phyloP scores from a whole-genome alignment of 1,140 invertebrate genomes.

The Drosophila gunungcola region DNA sequence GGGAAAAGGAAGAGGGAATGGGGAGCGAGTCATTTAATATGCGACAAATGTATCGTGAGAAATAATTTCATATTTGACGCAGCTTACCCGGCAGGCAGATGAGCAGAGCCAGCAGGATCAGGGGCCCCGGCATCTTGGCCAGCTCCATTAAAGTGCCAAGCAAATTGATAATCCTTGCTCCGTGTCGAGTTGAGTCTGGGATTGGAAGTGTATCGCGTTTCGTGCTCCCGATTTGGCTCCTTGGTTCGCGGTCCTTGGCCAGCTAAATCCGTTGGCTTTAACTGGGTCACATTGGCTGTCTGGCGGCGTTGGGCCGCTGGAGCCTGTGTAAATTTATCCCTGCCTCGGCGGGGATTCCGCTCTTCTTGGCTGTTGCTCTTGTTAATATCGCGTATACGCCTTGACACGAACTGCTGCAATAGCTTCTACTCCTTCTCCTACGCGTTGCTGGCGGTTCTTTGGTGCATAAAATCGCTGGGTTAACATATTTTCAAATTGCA shows the following conservation, averaged over 20 bases:
- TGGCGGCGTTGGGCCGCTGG: slow-evolving; percentile 36
- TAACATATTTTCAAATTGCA: slow-evolving; percentile 60
- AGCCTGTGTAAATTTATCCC: slow-evolving; percentile 46
- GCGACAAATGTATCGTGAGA: slow-evolving; percentile 55
- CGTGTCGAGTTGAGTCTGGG: slow-evolving; percentile 34
- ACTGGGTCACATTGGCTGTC: slow-evolving; percentile 72
- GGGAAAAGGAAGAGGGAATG: neutral
- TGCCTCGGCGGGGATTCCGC: slow-evolving; percentile 23
- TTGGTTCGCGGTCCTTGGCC: slow-evolving; percentile 40
- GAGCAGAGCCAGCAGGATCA: slow-evolving; percentile 55
- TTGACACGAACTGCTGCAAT: slow-evolving; percentile 43
- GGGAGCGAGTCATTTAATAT: slow-evolving; percentile 55
- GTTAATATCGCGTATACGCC: slow-evolving; percentile 45
- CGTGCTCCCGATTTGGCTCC: slow-evolving; percentile 24
- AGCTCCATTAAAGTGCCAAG: slow-evolving; percentile 64
- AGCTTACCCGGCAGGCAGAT: slow-evolving; percentile 66
- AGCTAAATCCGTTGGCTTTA: slow-evolving; percentile 56
- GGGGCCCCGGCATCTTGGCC: slow-evolving; percentile 57
- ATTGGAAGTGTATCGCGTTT: slow-evolving; percentile 24
- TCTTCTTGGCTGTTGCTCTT: slow-evolving; percentile 27
- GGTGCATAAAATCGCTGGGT: slow-evolving; percentile 43
- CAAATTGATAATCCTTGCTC: slow-evolving; percentile 75
- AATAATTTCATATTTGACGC: slow-evolving; percentile 48
- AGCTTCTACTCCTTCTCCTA: slow-evolving; percentile 15
- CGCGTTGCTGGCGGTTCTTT: slow-evolving; percentile 28